These are phyloP conservation scores for Drusus annulatus DNA, from an alignment of 1,140 invertebrate species.

Conservation along the genomic window DNA sequence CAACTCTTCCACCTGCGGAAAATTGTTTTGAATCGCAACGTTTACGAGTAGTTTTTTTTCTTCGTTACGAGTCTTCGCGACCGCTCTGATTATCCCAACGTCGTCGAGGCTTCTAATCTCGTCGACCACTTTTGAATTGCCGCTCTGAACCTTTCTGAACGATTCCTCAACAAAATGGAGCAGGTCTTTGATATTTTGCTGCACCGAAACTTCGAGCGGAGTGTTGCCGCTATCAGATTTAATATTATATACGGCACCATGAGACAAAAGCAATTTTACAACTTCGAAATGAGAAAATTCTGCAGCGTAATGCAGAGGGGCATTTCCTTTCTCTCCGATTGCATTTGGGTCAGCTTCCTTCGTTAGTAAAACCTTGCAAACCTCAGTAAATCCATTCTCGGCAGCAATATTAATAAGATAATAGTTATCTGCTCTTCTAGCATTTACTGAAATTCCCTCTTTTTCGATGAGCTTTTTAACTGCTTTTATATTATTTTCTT, in stretches of 20 bases:
- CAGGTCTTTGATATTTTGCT: neutral
- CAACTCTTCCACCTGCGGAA: neutral
- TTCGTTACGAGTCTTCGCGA: neutral
- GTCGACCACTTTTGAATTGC: neutral
- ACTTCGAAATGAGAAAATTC: constrained; percentile 7
- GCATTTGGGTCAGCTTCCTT: neutral
- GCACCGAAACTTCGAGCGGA: neutral
- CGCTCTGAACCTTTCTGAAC: neutral
- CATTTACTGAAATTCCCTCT: neutral
- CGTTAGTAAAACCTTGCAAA: neutral
- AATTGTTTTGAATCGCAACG: neutral
- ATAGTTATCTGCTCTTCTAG: neutral
- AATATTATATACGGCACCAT: neutral
- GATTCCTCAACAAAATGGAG: neutral
- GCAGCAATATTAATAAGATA: neutral
- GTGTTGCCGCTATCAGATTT: neutral
- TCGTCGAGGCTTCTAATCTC: neutral
- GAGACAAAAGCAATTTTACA: neutral
- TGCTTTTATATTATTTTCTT: neutral
- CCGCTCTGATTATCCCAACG: neutral
- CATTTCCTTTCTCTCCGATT: neutral
- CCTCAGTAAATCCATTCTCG: neutral
- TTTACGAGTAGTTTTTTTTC: neutral
- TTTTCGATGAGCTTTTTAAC: neutral
- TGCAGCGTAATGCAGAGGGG: neutral